These are phyloP conservation scores for Antrozous pallidus DNA, from an alignment of 2,797 vertebrate species.

Conservation along the genomic window DNA sequence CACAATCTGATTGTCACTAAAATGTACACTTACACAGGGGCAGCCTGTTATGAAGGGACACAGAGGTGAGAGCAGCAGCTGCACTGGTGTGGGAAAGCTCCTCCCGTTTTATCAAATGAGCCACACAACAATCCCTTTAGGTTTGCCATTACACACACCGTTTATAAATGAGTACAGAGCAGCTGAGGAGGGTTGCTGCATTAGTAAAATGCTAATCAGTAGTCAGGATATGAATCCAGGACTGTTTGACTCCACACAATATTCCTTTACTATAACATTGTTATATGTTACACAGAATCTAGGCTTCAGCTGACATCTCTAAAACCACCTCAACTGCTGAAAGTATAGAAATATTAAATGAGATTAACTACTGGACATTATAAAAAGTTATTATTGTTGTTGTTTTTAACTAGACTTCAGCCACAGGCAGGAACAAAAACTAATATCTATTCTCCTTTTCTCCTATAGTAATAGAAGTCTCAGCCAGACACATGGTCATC, in stretches of 20 bases:
- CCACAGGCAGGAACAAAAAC: slow-evolving; percentile 10
- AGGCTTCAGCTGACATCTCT: neutral
- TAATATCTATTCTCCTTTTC: neutral
- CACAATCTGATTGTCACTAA: neutral
- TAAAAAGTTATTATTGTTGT: neutral
- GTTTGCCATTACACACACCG: neutral
- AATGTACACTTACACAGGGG: neutral
- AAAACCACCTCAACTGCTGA: neutral
- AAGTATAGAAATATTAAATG: neutral
- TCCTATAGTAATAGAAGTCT: neutral
- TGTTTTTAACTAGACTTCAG: neutral
- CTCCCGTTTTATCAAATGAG: neutral
- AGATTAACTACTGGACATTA: neutral
- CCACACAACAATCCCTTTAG: neutral
- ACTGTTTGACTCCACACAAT: neutral
- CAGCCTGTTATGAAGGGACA: neutral
- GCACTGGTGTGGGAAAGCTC: neutral
- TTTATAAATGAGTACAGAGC: neutral
- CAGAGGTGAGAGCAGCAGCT: neutral
- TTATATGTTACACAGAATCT: neutral
- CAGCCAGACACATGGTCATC: neutral
- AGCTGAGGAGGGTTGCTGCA: neutral
- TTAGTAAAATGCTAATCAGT: neutral
- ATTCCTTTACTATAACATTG: neutral
- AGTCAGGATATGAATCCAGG: neutral